Percentiles rank a stretch among this genome's conserved stretches.
phyloP scores from a whole-genome alignment of 2,113 vertebrate species.

The Nannospalax galili region DNA sequence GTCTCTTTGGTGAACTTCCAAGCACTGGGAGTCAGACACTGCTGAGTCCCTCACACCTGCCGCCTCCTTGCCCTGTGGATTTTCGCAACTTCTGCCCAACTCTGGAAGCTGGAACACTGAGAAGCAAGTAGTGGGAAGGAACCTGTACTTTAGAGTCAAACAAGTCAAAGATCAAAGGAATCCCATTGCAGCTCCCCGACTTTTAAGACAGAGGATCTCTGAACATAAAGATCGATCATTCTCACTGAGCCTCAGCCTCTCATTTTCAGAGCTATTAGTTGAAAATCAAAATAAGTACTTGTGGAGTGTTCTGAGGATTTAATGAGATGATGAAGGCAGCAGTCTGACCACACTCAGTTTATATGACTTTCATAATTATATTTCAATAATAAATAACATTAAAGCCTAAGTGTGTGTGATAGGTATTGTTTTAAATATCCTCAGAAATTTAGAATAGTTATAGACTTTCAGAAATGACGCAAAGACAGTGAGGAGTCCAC shows the following conservation, averaged over 20 bases:
- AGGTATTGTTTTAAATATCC: neutral
- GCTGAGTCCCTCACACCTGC: rapidly evolving
- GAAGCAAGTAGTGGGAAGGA: neutral
- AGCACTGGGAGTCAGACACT: neutral
- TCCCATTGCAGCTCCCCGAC: neutral
- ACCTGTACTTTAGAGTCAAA: neutral
- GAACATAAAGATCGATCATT: neutral
- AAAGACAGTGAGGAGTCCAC: neutral
- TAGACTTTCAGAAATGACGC: neutral
- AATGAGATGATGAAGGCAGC: neutral
- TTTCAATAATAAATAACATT: neutral
- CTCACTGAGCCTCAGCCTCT: neutral
- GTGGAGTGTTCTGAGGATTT: neutral
- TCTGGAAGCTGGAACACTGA: neutral
- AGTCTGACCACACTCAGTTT: neutral
- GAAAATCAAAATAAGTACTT: neutral
- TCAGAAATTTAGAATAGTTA: neutral
- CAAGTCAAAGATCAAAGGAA: neutral
- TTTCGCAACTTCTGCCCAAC: neutral
- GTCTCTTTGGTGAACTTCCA: neutral
- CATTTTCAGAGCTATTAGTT: neutral
- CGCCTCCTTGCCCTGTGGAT: too few species aligned
- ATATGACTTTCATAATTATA: neutral
- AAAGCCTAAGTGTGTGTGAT: neutral
- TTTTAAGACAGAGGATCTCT: neutral